Percentiles rank a stretch among this genome's conserved stretches.
phyloP scores from a whole-genome alignment of 2,113 vertebrate species.

The Festucalex cinctus region DNA sequence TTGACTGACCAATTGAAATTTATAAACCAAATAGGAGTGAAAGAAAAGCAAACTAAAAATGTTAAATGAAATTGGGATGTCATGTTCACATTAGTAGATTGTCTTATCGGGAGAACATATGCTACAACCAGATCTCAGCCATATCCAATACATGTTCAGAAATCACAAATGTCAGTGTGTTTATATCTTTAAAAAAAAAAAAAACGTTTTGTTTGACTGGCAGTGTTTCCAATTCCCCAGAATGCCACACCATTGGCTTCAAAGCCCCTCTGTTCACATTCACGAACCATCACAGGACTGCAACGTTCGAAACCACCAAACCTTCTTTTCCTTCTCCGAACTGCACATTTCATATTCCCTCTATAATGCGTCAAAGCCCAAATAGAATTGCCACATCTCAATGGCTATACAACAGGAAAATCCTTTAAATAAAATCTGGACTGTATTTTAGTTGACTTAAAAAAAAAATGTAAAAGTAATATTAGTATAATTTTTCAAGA shows the following conservation, averaged over 20 bases:
- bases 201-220: conserved; percentile 25
- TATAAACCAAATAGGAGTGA: neutral
- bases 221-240: conserved; percentile 16
- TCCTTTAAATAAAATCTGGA: conserved; percentile 9
- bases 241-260: conserved; percentile 17
- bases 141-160: conserved; percentile 1
- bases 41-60: neutral
- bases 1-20: neutral
- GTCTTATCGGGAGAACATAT: conserved; percentile 11
- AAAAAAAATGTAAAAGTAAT: neutral
- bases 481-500: neutral
- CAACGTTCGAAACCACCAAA: conserved; percentile 16
- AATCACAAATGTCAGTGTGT: conserved; percentile 5
- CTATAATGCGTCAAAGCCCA: conserved; percentile 14
- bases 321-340: neutral
- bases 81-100: conserved; percentile 3
- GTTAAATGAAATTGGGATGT: neutral
- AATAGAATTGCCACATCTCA: conserved; percentile 3
- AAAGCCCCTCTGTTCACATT: conserved; percentile 37
- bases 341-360: conserved; percentile 17
- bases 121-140: neutral
- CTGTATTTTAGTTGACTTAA: conserved; percentile 15
- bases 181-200: neutral
- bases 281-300: conserved; percentile 48
- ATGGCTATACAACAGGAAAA: neutral